A percentile compares a stretch with the other conserved stretches of the same genome.
These are phyloP conservation scores for Ranitomeya variabilis DNA, from an alignment of 2,113 vertebrate species.

Conservation along the genomic window DNA sequence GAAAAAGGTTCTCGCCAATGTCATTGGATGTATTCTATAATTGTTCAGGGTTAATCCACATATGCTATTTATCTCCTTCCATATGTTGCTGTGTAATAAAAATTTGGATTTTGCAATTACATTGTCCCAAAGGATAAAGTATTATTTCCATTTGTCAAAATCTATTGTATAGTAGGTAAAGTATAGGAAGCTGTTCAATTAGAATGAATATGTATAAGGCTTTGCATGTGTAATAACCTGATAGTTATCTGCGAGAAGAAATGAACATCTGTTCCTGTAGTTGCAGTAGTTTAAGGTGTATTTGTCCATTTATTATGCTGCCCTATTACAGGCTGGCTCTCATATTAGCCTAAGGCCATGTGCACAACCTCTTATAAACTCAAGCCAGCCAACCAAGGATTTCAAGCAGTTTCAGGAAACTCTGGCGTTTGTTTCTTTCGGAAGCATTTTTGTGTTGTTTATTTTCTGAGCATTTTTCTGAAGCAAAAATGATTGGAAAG, in stretches of 20 bases:
- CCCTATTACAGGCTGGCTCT: no score
- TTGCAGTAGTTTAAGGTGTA: no score
- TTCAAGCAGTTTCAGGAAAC: no score
- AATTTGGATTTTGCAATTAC: slow-evolving; percentile 1
- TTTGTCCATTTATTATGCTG: no score
- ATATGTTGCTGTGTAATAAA: neutral
- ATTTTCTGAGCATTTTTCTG: no score
- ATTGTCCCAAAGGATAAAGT: neutral
- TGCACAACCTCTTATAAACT: no score
- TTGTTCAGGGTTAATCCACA: neutral
- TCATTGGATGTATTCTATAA: neutral
- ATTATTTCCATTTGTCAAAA: neutral
- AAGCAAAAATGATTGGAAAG: no score
- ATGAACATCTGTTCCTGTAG: neutral
- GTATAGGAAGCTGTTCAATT: neutral
- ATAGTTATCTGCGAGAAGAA: neutral
- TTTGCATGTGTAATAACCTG: neutral
- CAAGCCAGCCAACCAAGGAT: no score
- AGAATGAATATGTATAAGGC: neutral
- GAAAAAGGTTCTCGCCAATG: neutral
- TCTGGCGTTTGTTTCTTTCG: no score
- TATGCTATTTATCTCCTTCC: neutral
- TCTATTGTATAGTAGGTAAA: neutral
- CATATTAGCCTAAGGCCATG: no score
- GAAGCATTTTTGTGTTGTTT: no score